phyloP scores from a whole-genome alignment of 2,113 vertebrate genomes.

The Caranx melampygus region DNA sequence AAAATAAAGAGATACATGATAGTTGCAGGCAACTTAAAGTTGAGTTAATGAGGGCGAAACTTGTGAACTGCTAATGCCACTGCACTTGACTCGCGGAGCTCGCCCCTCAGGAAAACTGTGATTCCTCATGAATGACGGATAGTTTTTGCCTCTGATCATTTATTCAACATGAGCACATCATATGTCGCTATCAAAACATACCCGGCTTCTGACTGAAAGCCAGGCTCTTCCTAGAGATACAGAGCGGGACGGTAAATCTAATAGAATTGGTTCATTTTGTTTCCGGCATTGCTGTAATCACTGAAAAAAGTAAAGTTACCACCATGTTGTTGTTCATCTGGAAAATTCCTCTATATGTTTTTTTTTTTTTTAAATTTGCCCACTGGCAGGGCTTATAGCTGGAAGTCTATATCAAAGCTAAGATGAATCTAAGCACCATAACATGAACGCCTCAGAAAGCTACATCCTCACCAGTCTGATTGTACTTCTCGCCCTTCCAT shows the following conservation, averaged over 20 bases:
- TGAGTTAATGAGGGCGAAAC: conserved; percentile 33
- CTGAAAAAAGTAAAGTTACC: conserved; percentile 17
- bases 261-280: conserved; percentile 38
- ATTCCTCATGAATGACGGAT: neutral
- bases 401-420: conserved; percentile 56
- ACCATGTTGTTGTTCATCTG: conserved; percentile 1
- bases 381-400: conserved; percentile 35
- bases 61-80: conserved; percentile 8
- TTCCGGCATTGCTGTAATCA: neutral
- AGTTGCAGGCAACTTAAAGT: neutral
- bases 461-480: conserved; percentile 55
- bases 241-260: conserved; percentile 12
- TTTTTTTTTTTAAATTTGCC: neutral
- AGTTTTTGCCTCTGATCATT: conserved; percentile 40
- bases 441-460: conserved; percentile 48
- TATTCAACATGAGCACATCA: conserved; percentile 40
- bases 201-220: neutral
- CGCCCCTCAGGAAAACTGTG: neutral
- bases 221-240: neutral
- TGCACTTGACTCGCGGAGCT: conserved; percentile 11
- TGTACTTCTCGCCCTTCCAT: conserved; percentile 48
- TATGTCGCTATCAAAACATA: neutral
- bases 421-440: conserved; percentile 48
- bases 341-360: conserved; percentile 21
- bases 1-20: conserved; percentile 18